Evolutionary conservation across 2,888 invertebrate genomes (phyloP), one percentile per base, ranked within the genome.

Genomic region (Scaptomyza flava): DNA sequence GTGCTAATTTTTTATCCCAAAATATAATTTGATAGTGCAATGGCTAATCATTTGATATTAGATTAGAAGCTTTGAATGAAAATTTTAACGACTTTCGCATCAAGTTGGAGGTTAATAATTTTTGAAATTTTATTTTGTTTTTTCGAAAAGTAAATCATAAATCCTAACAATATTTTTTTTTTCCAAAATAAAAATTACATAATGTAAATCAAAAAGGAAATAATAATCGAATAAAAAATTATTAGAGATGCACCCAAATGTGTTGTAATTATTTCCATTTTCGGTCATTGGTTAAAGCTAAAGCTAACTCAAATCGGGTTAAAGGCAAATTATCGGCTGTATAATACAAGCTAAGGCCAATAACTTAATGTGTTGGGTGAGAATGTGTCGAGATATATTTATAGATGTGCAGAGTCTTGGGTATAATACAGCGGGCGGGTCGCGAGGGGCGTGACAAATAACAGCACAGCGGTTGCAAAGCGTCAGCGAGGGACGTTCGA

Each of bases 181-280:
- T 43, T 30, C 42, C 6, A 14, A 33, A 89, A 89, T 61, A 47
- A 68, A 81, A 75, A 65, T 53, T 84, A 81, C 59, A 68, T 87
- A 89, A 87, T 23, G 38, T n/a, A 89, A 82, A 61, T 63, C 30
- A 85, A 62, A 82, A 70, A 11, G 0, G 9, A 89, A 85, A 68
- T 62, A 0, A 85, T 70, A 85, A 89, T 80, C 72, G 89, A 87
- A 90, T 90, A 83, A 88, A 91, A 91, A 89, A 90, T 87, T 89
- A 70, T 86, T 68, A 80, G 92, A 92, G 90, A 91, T 91, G 91
- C 85, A 85, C 92, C 91, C 91, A 91, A 89, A 90, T 87, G 87
- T 91, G 89, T 91, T 92, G 92, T 91, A 92, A 92, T 90, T 91
- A 91, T 91, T 91, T 91, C 91, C 90, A 89, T 89, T 87, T 84